phyloP scores from a whole-genome alignment of 2,888 invertebrate species.

The Melitaea athalia region DNA sequence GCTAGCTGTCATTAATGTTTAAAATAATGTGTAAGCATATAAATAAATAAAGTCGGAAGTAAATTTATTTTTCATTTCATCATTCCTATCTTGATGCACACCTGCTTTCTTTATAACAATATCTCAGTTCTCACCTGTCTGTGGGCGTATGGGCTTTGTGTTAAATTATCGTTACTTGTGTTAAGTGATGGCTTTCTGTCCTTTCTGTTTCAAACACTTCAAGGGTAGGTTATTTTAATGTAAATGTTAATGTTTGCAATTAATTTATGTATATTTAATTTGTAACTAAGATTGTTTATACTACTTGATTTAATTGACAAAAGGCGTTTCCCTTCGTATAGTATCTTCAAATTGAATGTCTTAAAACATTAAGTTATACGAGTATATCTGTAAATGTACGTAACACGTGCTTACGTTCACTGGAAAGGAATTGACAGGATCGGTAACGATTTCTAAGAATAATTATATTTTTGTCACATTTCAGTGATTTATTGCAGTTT shows the following conservation, averaged over 20 bases:
- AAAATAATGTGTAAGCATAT: slow-evolving; percentile 68
- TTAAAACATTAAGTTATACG: no score
- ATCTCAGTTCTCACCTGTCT: background rate
- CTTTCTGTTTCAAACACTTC: background rate
- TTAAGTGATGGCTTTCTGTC: background rate
- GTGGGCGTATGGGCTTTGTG: slow-evolving; percentile 24
- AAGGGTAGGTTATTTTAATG: background rate
- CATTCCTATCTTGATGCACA: slow-evolving; percentile 12
- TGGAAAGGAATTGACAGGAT: no score
- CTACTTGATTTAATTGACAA: no score
- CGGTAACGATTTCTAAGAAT: no score
- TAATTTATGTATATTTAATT: no score
- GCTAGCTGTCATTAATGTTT: slow-evolving; percentile 65
- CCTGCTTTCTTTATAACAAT: background rate
- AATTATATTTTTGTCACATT: no score
- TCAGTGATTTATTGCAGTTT: no score
- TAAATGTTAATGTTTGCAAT: background rate
- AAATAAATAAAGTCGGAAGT: slow-evolving; percentile 71
- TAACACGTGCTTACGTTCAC: no score
- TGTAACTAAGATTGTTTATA: no score
- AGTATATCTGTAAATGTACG: no score
- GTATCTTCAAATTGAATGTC: no score
- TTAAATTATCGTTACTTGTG: slow-evolving; percentile 12
- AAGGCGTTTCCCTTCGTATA: no score
- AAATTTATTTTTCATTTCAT: slow-evolving; percentile 48